A percentile compares a stretch with the other conserved stretches of the same genome.
Evolutionary conservation across 2,113 vertebrate genomes (phyloP).

Genomic region (Oncorhynchus clarkii): DNA sequence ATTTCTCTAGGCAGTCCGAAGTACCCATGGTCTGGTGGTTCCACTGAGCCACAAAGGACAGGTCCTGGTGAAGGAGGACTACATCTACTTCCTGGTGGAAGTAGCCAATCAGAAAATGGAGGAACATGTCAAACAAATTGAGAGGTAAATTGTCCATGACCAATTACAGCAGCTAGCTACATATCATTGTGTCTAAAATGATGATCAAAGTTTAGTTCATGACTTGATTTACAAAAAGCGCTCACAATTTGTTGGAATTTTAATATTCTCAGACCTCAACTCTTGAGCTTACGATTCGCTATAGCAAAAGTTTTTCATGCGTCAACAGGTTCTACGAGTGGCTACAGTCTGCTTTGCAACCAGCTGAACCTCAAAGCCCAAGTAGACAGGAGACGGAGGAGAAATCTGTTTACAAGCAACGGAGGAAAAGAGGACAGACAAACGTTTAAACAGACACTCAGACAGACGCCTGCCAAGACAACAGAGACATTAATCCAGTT

Average conservation of each 20-base stretch:
- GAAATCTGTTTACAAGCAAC: conserved; percentile 50
- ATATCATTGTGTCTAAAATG: too few species aligned
- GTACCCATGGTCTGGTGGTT: conserved; percentile 92
- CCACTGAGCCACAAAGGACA: conserved; percentile 81
- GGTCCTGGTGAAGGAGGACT: conserved; percentile 82
- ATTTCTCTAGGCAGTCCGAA: conserved; percentile 83
- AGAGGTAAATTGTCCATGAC: conserved; percentile 73
- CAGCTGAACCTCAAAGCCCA: conserved; percentile 8
- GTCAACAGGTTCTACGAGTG: conserved; percentile 77
- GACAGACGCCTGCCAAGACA: neutral
- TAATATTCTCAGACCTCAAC: too few species aligned
- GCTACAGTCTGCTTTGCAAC: conserved; percentile 72
- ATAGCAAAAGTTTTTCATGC: neutral
- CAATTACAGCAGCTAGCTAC: neutral
- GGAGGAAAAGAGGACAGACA: conserved; percentile 61
- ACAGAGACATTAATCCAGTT: neutral
- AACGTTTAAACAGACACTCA: neutral
- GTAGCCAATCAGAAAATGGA: conserved; percentile 91
- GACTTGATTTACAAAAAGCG: too few species aligned
- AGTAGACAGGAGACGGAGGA: neutral
- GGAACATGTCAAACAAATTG: conserved; percentile 85
- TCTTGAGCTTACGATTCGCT: too few species aligned
- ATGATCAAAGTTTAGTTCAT: too few species aligned
- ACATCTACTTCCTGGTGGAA: conserved; percentile 81
- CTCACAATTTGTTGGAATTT: conserved; percentile 16